Percentiles rank a stretch among this genome's conserved stretches.
Evolutionary conservation across 2,888 invertebrate genomes (phyloP).

Genomic region (Agonopterix subpropinquella): DNA sequence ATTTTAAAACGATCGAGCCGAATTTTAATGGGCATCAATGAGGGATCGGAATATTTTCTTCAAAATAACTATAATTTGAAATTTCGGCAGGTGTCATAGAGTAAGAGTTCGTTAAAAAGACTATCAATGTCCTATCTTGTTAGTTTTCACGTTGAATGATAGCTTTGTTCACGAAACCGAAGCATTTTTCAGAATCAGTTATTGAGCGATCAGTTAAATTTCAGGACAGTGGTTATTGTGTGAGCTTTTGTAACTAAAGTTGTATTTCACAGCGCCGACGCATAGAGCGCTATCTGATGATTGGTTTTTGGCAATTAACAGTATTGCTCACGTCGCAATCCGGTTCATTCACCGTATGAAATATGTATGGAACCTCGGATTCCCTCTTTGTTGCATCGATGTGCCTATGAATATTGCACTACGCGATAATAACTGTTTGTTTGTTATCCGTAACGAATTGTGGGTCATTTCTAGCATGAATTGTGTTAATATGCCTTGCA

Average conservation of each 20-base stretch:
- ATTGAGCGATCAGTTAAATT: constrained; percentile 6
- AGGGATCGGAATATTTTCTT: constrained; percentile 14
- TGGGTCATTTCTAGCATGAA: background rate
- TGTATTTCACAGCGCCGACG: constrained; percentile 67
- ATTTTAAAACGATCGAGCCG: constrained; percentile 21
- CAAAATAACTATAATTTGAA: constrained; percentile 12
- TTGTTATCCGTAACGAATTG: constrained; percentile 5
- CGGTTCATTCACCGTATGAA: constrained; percentile 73
- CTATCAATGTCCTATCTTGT: too few species aligned
- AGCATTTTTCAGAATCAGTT: constrained; percentile 1
- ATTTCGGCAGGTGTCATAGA: constrained; percentile 13
- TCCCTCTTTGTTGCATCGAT: constrained; percentile 57
- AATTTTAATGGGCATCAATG: constrained; percentile 32
- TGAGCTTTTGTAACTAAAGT: constrained; percentile 65
- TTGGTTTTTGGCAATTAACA: constrained; percentile 76
- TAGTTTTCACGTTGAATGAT: background rate
- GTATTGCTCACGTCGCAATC: constrained; percentile 70
- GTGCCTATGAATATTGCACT: constrained; percentile 23
- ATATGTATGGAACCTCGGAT: constrained; percentile 67
- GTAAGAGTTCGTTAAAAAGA: too few species aligned
- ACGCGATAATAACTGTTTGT: constrained; percentile 11
- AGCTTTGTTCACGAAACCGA: background rate
- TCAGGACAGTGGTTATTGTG: constrained; percentile 3
- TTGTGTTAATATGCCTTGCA: background rate
- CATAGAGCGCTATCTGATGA: constrained; percentile 72